phyloP scores from a whole-genome alignment of 2,113 vertebrate species.

The Eubucco bourcierii region DNA sequence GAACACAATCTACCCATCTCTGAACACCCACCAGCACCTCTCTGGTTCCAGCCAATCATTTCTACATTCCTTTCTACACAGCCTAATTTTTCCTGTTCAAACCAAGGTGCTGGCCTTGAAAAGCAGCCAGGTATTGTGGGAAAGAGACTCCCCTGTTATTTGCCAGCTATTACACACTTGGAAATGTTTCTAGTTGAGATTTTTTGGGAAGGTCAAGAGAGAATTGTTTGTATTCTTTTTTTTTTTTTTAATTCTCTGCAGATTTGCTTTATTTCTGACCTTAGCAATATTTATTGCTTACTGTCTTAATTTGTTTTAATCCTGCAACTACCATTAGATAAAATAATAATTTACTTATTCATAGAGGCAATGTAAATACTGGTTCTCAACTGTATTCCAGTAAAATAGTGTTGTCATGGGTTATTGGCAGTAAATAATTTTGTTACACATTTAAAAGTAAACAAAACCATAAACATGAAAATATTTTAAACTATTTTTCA shows the following conservation, averaged over 20 bases:
- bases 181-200: neutral
- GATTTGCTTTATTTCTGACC: neutral
- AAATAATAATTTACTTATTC: constrained; percentile 32
- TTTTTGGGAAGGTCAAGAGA: neutral
- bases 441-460: neutral
- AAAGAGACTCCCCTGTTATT: neutral
- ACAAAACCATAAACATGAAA: neutral
- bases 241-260: neutral
- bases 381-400: neutral
- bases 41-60: neutral
- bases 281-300: neutral
- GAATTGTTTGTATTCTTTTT: neutral
- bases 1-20: neutral
- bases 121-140: neutral
- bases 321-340: neutral
- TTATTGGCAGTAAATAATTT: constrained; percentile 19
- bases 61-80: neutral
- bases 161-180: neutral
- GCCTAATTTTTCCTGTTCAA: neutral
- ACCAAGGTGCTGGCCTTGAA: neutral
- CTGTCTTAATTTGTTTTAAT: neutral
- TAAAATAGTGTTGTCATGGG: neutral
- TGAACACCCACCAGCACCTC: neutral
- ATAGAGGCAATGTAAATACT: neutral
- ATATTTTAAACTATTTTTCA: neutral